Evolutionary conservation across 92 coral and sea anemone species (phyloP).

Genomic region (Pocillopora grandis): DNA sequence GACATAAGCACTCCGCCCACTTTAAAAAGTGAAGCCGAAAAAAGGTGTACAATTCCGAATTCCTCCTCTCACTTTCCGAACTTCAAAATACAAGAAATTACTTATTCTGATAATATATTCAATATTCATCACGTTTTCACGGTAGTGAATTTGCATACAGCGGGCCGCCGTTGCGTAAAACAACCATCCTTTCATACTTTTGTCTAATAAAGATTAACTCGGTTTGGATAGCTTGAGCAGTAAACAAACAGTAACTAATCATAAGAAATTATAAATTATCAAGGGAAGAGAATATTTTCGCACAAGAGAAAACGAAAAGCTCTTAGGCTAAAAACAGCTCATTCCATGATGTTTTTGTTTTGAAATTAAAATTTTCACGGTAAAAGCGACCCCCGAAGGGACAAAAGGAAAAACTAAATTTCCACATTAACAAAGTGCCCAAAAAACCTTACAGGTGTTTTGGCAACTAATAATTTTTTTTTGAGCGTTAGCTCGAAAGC

Average conservation of each 20-base stretch:
- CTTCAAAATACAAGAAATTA: not conserved
- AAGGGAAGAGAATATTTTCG: no score
- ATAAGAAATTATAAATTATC: no score
- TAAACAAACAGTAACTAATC: no score
- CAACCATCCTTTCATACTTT: not conserved
- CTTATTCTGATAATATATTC: slow-evolving; percentile 19
- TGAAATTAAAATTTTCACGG: no score
- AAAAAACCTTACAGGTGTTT: not conserved
- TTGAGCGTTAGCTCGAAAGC: not conserved
- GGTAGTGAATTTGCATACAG: slow-evolving; percentile 27
- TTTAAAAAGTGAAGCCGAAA: not conserved
- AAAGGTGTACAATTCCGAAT: not conserved
- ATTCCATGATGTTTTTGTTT: no score
- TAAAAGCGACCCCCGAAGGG: no score
- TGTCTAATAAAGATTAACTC: slow-evolving; percentile 14
- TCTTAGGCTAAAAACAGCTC: no score
- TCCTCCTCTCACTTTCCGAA: not conserved
- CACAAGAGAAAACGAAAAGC: no score
- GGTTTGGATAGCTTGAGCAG: not conserved
- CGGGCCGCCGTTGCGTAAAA: not conserved
- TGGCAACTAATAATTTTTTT: not conserved
- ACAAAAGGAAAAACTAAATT: no score
- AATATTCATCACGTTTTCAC: slow-evolving; percentile 11
- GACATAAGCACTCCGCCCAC: not conserved
- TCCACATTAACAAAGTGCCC: not conserved